phyloP scores from a whole-genome alignment of 92 coral and sea anemone genomes.

The Zoanthus sansibaricus region DNA sequence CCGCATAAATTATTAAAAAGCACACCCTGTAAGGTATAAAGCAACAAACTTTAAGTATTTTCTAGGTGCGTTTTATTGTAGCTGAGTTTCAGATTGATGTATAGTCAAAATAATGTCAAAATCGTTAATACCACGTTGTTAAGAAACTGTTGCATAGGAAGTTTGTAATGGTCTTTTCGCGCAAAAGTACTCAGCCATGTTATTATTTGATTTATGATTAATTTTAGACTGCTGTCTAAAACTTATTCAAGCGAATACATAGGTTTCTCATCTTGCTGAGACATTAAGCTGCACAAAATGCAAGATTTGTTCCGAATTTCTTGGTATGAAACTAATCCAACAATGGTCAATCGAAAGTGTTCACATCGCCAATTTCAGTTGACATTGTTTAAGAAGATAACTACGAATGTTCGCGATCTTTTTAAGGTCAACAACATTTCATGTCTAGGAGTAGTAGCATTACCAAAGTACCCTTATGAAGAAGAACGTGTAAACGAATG shows the following conservation, averaged over 20 bases:
- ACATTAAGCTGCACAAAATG: neutral
- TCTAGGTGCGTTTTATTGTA: neutral
- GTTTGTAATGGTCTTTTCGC: neutral
- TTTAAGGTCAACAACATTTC: neutral
- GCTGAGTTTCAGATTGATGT: neutral
- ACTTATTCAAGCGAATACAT: neutral
- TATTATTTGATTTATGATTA: slow-evolving; percentile 8
- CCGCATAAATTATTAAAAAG: neutral
- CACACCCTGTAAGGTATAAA: neutral
- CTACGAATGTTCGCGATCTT: neutral
- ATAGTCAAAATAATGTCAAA: neutral
- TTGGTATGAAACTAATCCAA: neutral
- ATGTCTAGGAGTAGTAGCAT: neutral
- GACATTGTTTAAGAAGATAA: neutral
- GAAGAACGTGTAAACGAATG: slow-evolving; percentile 36
- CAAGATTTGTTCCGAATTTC: neutral
- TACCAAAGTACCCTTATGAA: slow-evolving; percentile 39
- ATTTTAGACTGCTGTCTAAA: no score
- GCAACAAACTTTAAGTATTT: neutral
- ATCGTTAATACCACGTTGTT: neutral
- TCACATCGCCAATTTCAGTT: neutral
- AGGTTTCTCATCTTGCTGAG: no score
- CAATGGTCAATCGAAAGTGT: neutral
- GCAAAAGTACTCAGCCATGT: neutral
- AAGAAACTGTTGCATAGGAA: neutral